Evolutionary conservation across 2,888 invertebrate genomes (phyloP).

Genomic region (Deilephila porcellus): DNA sequence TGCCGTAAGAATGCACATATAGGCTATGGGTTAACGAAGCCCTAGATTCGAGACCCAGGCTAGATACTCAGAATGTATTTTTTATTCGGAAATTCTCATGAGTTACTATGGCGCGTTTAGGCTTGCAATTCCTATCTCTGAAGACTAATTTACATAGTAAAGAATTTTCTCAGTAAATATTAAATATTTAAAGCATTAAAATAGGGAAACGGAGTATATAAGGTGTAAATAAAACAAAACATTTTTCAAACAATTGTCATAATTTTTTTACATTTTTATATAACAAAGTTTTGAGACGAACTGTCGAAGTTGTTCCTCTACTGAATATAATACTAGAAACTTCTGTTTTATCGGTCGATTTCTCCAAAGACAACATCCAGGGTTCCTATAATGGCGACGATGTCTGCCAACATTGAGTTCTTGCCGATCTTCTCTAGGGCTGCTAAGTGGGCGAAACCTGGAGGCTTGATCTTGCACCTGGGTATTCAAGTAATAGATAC

Average conservation of each 20-base stretch:
- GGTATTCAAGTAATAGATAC: no score
- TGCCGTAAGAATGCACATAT: no score
- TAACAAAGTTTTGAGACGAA: conserved; percentile 5
- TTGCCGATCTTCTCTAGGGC: conserved; percentile 94
- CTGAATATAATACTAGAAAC: neutral
- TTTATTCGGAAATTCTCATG: no score
- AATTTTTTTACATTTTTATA: neutral
- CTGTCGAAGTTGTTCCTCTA: neutral
- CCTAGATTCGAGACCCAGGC: no score
- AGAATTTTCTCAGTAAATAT: no score
- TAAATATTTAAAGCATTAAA: no score
- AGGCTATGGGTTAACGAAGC: no score
- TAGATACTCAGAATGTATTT: no score
- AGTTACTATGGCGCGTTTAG: no score
- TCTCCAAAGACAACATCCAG: conserved; percentile 97
- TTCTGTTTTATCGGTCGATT: conserved; percentile 90
- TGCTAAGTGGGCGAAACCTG: conserved; percentile 94
- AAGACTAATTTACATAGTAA: no score
- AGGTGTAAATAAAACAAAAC: neutral
- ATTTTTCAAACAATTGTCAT: neutral
- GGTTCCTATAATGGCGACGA: conserved; percentile 98
- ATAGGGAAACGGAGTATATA: no score
- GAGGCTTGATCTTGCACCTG: conserved; percentile 94
- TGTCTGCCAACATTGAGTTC: conserved; percentile 96
- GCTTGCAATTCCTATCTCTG: no score